Evolutionary conservation across 2,797 vertebrate genomes (phyloP), one percentile per base, ranked within the genome.

Genomic region (Avahi laniger): DNA sequence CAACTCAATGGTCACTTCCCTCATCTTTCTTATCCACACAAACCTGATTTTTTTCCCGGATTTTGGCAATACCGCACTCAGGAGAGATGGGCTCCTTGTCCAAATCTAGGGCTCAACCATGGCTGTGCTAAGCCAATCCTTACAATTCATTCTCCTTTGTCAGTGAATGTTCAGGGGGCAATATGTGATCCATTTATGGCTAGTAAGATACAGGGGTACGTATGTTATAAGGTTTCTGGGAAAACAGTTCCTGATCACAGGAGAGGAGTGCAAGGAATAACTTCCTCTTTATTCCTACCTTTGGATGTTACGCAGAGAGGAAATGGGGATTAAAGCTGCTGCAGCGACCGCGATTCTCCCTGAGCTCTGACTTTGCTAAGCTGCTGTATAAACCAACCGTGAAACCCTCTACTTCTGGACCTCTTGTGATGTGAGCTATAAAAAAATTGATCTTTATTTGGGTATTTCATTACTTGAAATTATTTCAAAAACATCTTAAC

Each of bases 241-340:
- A 87, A 91, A 93, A 89, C 9, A 1, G 28, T 89, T 96, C 28
- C 35, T 88, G 48, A 85, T 75, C 46, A 59, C 14, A 92, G 84
- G 72, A 91, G 30, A 88, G 38, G 83, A 54, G 52, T 76, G 30
- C 69, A 85, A 85, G 30, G 8, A 78, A 43, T 65, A 85, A 30
- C 20, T 69, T 86, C 57, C 26, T 90, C 89, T 91, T 79, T 61
- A 82, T 43, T 86, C 63, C 91, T 76, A 24, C 18, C 24, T 91
- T 94, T 46, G 18, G 33, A 72, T 57, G 5, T 78, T 46, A n/a
- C 50, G 48, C 1, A 28, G 26, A 72, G 4, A 94, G 24, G 41
- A 81, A 73, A 13, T 59, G 41, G 69, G 14, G 43, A 17, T 1
- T 46, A n/a, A 93, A 73, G 50, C 24, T 61, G 4, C 41, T 82